A percentile compares a stretch with the other conserved stretches of the same genome.
These are phyloP conservation scores for Sapajus apella DNA, from an alignment of 2,113 vertebrate genomes.

Conservation along the genomic window DNA sequence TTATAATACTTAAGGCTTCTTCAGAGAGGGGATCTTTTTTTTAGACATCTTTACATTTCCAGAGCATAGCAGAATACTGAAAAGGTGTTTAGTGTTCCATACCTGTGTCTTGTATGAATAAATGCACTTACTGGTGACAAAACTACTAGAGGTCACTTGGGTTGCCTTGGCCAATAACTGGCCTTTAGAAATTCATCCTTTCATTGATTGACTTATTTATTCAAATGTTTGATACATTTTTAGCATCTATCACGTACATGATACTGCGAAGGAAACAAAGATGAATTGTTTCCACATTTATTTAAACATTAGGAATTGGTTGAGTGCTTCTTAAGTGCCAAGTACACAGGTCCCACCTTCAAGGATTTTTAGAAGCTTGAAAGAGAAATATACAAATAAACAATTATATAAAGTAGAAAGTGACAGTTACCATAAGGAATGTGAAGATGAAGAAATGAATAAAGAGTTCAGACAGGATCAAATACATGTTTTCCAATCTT, in stretches of 20 bases:
- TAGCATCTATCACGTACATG: neutral
- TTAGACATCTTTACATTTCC: neutral
- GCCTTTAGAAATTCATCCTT: neutral
- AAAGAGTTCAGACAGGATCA: neutral
- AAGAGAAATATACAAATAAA: neutral
- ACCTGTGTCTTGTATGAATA: neutral
- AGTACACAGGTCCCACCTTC: neutral
- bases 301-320: neutral
- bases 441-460: neutral
- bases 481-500: neutral
- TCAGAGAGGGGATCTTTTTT: neutral
- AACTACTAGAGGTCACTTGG: neutral
- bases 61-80: neutral
- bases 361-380: neutral
- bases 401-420: neutral
- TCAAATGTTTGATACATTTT: neutral
- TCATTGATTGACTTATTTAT: neutral
- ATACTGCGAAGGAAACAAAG: neutral
- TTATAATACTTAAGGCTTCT: neutral
- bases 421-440: neutral
- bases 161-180: neutral
- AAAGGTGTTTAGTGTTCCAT: neutral
- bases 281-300: neutral
- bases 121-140: neutral
- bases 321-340: neutral